A percentile compares a stretch with the other conserved stretches of the same genome.
Evolutionary conservation across 2,888 invertebrate genomes (phyloP).

Genomic region (Coenonympha arcania): DNA sequence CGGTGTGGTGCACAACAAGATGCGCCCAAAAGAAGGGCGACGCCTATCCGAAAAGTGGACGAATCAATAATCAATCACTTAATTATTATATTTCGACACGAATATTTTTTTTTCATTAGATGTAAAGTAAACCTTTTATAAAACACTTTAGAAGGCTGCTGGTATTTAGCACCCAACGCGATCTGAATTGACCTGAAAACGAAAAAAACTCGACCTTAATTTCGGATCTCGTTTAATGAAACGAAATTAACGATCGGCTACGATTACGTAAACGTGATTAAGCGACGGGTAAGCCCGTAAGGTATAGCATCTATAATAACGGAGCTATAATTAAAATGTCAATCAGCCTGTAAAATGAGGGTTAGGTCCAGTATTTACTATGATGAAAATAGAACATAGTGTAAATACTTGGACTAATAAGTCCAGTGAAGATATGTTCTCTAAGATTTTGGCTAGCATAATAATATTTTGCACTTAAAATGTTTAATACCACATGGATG

Average conservation of each 20-base stretch:
- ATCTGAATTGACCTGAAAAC: neutral
- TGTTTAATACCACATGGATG: no score
- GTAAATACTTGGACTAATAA: no score
- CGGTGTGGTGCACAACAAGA: no score
- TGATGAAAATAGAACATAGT: no score
- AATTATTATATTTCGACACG: no score
- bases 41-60: no score
- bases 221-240: conserved; percentile 5
- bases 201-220: conserved; percentile 6
- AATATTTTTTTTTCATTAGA: no score
- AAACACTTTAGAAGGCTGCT: neutral
- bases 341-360: conserved; percentile 6
- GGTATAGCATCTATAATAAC: conserved; percentile 9
- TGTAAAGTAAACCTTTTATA: conserved; percentile 1
- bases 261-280: conserved; percentile 10
- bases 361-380: neutral
- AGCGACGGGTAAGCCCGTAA: conserved; percentile 5
- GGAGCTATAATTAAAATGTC: conserved; percentile 10
- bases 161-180: neutral
- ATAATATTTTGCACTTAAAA: no score
- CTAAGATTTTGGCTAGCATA: no score
- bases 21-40: no score
- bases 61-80: no score
- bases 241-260: conserved; percentile 10
- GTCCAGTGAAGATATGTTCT: no score